These are phyloP conservation scores for Megalops atlanticus DNA, from an alignment of 2,113 vertebrate genomes.

Conservation along the genomic window DNA sequence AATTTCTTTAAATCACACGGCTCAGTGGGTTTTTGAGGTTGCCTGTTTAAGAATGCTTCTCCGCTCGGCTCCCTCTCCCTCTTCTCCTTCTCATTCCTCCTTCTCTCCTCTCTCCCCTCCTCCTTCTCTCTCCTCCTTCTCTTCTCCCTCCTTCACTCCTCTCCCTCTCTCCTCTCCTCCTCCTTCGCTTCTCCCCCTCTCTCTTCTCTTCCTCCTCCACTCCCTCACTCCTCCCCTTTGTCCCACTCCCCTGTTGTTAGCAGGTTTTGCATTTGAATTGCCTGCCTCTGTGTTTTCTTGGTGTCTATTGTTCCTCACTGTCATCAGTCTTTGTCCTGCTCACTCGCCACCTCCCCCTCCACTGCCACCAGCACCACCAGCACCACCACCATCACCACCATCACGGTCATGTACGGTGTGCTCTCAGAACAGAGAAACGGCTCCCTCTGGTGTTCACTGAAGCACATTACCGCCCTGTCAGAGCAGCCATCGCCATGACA, in stretches of 20 bases:
- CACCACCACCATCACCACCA: too few species aligned
- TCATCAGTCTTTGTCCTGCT: conserved; percentile 36
- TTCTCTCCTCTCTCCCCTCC: not conserved
- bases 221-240: conserved; percentile 35
- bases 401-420: not conserved
- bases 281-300: conserved; percentile 24
- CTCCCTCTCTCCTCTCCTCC: too few species aligned
- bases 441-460: conserved; percentile 10
- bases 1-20: too few species aligned
- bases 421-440: not conserved
- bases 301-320: conserved; percentile 43
- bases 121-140: conserved; percentile 6
- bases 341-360: not conserved
- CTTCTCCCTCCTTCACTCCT: too few species aligned
- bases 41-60: too few species aligned
- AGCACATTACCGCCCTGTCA: not conserved
- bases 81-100: too few species aligned
- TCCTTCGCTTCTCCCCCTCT: too few species aligned
- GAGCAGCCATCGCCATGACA: conserved; percentile 49
- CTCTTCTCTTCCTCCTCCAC: too few species aligned
- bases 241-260: conserved; percentile 20
- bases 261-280: conserved; percentile 48
- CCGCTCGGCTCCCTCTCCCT: too few species aligned
- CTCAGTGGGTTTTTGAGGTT: too few species aligned
- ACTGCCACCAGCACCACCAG: too few species aligned